Conservation (phyloP, 2,113 vertebrate species). For the Suricata suricatta region DNA sequence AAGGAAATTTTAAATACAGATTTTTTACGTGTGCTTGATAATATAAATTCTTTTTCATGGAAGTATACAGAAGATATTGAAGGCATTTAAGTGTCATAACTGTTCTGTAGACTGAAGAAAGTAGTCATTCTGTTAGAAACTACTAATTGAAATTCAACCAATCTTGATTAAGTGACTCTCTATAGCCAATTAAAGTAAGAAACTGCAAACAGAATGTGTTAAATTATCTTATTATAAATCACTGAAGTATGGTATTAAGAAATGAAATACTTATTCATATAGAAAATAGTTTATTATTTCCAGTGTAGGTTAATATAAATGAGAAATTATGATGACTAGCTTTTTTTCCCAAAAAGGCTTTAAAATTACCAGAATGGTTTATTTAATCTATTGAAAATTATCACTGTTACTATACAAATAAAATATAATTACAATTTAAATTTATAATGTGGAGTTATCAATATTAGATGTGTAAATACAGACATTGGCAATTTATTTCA, state of each 20-base stretch:
- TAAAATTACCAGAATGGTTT: not conserved
- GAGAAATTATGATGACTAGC: not conserved
- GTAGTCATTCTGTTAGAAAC: not conserved
- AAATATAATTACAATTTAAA: not conserved
- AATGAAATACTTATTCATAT: not conserved
- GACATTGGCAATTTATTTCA: not conserved
- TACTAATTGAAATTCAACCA: not conserved
- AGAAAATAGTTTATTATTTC: not conserved
- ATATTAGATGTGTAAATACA: not conserved
- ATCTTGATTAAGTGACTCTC: conserved; percentile 30
- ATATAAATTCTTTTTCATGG: conserved; percentile 8
- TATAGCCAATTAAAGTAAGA: conserved; percentile 41
- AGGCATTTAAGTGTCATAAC: not conserved
- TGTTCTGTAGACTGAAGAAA: not conserved
- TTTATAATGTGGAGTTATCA: not conserved
- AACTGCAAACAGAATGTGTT: not conserved
- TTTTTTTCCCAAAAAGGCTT: not conserved
- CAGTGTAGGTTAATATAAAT: not conserved
- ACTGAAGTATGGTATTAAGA: not conserved
- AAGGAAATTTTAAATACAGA: not conserved
- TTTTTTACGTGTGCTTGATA: not conserved
- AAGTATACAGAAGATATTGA: conserved; percentile 5
- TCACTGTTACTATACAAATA: not conserved
- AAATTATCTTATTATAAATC: conserved; percentile 49
- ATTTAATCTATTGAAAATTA: not conserved